Evolutionary conservation across 2,888 invertebrate genomes (phyloP), one percentile per base, ranked within the genome.

Genomic region (Cryptus armator): DNA sequence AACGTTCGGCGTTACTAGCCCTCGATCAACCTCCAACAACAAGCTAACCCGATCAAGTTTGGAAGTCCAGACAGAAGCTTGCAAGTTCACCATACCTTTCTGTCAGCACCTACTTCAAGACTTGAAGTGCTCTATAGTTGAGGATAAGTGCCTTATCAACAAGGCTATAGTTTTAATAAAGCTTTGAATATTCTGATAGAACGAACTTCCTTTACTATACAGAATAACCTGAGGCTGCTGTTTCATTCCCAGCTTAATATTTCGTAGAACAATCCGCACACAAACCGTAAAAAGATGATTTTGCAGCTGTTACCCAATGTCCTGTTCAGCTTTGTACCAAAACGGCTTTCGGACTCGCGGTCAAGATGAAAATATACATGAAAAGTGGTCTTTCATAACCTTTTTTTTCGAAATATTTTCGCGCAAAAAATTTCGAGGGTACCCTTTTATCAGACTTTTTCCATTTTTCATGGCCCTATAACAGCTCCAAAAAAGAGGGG

Each of bases 1-100:
- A 66, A 16, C 46, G 46, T 59, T 74, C 59, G 46, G 46, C 43
- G 59, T 44, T 24, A 37, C 37, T 0, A 24, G 59, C 48, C 66
- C 76, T 67, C 76, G 66, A 67, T 76, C 76, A 67, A 77, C 67
- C 76, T 67, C 56, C 67, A 67, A 44, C 67, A 77, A 77, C 67
- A 77, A 77, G 16, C 76, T 67, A 67, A 56, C 67, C 76, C 67
- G 56, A 77, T 67, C 67, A 77, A 77, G 67, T 53, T 67, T 37
- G 68, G 68, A 62, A 53, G 59, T 62, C 59, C 1, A 6, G 56
- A 29, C 29, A 37, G 68, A 53, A 70, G 32, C 48, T 59, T n/a
- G 43, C 46, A 46, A 44, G n/a, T 59, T 19, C 2, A 7, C n/a
- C 14, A 32, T 59, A 19, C 59, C 78, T 44, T 68, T 78, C 46